Percentiles rank a stretch among this genome's conserved stretches.
phyloP scores from a whole-genome alignment of 1,140 invertebrate genomes.

The Stenopsyche tienmushanensis region DNA sequence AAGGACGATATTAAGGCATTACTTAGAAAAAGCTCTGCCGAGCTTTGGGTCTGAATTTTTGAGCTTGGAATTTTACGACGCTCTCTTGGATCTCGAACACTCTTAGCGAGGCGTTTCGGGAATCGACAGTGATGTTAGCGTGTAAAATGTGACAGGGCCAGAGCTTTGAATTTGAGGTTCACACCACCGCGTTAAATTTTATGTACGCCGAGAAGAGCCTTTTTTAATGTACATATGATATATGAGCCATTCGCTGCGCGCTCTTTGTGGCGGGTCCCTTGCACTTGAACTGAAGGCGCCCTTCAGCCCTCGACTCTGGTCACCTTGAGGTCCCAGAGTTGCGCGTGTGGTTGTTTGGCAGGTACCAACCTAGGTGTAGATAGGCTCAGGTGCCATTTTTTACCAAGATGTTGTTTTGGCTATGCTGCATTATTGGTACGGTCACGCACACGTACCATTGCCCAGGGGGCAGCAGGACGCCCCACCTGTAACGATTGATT shows the following conservation, averaged over 20 bases:
- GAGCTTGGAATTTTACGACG: too few species aligned
- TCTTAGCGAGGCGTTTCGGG: too few species aligned
- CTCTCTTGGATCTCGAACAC: too few species aligned
- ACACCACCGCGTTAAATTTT: conserved; percentile 4
- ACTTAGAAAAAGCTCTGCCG: too few species aligned
- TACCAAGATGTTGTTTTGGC: conserved; percentile 27
- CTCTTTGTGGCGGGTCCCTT: background rate
- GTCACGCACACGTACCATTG: conserved; percentile 35
- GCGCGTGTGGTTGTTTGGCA: conserved; percentile 8
- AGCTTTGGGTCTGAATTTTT: too few species aligned
- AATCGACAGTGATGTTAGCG: too few species aligned
- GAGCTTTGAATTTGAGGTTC: too few species aligned
- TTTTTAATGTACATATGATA: conserved; percentile 15
- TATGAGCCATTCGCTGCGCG: conserved; percentile 1
- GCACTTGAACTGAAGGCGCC: conserved; percentile 23
- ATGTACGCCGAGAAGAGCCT: background rate
- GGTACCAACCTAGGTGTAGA: conserved; percentile 25
- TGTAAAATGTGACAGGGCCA: too few species aligned
- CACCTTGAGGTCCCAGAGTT: conserved; percentile 31
- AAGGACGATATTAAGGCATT: too few species aligned
- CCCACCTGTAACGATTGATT: background rate
- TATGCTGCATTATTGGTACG: conserved; percentile 39
- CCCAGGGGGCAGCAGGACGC: background rate
- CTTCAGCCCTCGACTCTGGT: conserved; percentile 40
- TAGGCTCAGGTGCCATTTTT: conserved; percentile 41